These are phyloP conservation scores for Osmerus eperlanus DNA, from an alignment of 2,113 vertebrate genomes.

Conservation along the genomic window DNA sequence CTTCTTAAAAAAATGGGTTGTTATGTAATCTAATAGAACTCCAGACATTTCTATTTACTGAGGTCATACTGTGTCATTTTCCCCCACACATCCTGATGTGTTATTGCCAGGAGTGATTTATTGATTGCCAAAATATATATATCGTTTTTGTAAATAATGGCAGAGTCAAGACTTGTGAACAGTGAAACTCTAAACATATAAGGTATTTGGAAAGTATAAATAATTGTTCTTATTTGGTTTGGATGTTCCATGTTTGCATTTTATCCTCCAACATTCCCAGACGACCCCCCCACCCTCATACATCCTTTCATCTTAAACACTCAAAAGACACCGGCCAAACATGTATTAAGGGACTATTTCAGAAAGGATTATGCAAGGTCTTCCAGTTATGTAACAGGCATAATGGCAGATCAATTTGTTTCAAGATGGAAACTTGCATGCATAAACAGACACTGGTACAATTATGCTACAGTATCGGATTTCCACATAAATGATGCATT, in stretches of 20 bases:
- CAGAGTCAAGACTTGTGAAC: too few species aligned
- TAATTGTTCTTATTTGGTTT: too few species aligned
- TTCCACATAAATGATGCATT: slow-evolving; percentile 87
- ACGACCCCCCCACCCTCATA: slow-evolving; percentile 7
- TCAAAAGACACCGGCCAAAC: slow-evolving; percentile 77
- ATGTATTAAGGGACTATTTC: slow-evolving; percentile 80
- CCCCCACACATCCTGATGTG: too few species aligned
- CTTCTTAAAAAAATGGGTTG: slow-evolving; percentile 50
- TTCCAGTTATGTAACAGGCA: slow-evolving; percentile 80
- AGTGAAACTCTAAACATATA: too few species aligned
- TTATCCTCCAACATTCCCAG: background rate
- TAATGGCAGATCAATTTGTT: slow-evolving; percentile 84
- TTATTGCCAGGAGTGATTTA: too few species aligned
- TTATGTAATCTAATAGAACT: slow-evolving; percentile 44
- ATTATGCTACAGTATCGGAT: slow-evolving; percentile 76
- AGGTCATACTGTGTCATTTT: too few species aligned
- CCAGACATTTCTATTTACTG: slow-evolving; percentile 55
- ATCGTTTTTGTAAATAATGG: too few species aligned
- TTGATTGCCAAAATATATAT: too few species aligned
- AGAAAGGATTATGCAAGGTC: slow-evolving; percentile 82
- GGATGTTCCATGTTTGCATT: too few species aligned
- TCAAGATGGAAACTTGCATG: slow-evolving; percentile 79
- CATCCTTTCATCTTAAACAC: slow-evolving; percentile 32
- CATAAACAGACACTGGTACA: slow-evolving; percentile 77
- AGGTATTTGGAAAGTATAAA: background rate